A percentile compares a stretch with the other conserved stretches of the same genome.
phyloP scores from a whole-genome alignment of 2,797 vertebrate genomes.

The Prionace glauca region DNA sequence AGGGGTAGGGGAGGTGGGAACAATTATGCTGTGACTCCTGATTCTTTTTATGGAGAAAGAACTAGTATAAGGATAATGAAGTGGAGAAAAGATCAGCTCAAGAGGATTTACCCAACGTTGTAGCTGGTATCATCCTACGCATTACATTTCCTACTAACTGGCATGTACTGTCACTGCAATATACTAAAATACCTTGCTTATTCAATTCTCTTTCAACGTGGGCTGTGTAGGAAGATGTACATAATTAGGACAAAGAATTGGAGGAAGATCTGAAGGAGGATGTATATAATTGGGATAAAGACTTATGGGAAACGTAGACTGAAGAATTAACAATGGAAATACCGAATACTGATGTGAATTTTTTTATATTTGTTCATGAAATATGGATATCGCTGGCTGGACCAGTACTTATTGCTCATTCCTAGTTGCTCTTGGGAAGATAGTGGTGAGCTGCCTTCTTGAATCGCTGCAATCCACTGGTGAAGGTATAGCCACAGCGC shows the following conservation, averaged over 20 bases:
- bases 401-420: too few species aligned
- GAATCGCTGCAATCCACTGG: too few species aligned
- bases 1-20: neutral
- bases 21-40: neutral
- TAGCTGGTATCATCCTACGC: neutral
- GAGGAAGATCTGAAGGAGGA: neutral
- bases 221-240: neutral
- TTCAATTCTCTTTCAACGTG: neutral
- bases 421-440: too few species aligned
- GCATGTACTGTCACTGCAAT: neutral
- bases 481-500: too few species aligned
- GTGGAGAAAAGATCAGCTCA: neutral
- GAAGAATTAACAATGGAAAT: too few species aligned
- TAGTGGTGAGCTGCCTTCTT: too few species aligned
- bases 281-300: too few species aligned
- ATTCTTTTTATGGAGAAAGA: neutral
- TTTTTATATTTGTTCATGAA: too few species aligned
- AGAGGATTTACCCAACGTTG: neutral
- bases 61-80: neutral
- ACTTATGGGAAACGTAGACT: too few species aligned
- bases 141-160: neutral
- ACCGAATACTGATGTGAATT: too few species aligned
- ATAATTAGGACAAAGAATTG: too few species aligned
- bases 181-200: neutral
- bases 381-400: too few species aligned